Evolutionary conservation across 2,797 vertebrate genomes (phyloP).

Genomic region (Nothura maculosa): DNA sequence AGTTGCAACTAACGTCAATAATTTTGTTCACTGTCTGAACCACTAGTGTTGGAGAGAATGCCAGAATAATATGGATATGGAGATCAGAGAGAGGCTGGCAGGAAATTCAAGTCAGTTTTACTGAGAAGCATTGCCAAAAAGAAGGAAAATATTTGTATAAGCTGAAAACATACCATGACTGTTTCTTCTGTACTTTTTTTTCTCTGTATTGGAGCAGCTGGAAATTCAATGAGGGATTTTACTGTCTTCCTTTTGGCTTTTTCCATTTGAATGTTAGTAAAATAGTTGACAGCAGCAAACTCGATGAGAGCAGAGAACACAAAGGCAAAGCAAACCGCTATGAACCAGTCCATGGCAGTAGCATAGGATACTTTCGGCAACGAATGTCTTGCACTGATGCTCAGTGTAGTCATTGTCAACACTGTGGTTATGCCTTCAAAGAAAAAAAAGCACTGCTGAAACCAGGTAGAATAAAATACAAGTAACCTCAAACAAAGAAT

Average conservation of each 20-base stretch:
- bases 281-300: conserved; percentile 98
- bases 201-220: conserved; percentile 82
- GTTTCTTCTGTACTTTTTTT: conserved; percentile 85
- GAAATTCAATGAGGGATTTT: conserved; percentile 85
- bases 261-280: conserved; percentile 93
- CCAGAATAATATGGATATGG: background rate
- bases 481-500: background rate
- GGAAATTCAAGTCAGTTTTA: background rate
- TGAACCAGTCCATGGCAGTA: conserved; percentile 99
- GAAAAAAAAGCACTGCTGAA: conserved; percentile 10
- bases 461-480: background rate
- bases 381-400: conserved; percentile 97
- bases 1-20: background rate
- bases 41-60: background rate
- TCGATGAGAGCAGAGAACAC: conserved; percentile 98
- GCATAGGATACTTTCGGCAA: conserved; percentile 98
- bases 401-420: conserved; percentile 97
- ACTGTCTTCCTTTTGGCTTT: conserved; percentile 91
- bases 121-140: background rate
- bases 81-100: background rate
- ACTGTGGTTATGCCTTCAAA: conserved; percentile 95
- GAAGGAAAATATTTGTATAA: background rate
- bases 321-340: conserved; percentile 97
- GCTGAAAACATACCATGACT: conserved; percentile 82
- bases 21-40: background rate